Percentiles rank a stretch among this genome's conserved stretches.
Evolutionary conservation across 1,140 invertebrate species (phyloP).

Genomic region (Heliconius hermathena): DNA sequence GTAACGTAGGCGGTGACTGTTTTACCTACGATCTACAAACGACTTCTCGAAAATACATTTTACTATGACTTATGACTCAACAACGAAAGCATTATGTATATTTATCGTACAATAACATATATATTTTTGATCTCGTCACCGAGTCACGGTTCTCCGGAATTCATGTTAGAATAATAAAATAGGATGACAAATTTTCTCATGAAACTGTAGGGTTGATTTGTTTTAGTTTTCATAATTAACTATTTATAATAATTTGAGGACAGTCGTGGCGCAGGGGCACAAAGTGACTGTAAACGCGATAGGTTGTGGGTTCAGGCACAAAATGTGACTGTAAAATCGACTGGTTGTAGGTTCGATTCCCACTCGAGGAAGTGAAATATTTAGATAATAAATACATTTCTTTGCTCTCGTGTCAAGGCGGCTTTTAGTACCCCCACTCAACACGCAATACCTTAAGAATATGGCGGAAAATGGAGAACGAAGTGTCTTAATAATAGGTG

Average conservation of each 20-base stretch:
- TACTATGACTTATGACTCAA: conserved; percentile 16
- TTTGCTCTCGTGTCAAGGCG: no score
- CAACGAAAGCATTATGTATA: not conserved
- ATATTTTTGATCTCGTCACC: conserved; percentile 16
- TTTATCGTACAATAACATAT: not conserved
- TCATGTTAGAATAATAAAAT: not conserved
- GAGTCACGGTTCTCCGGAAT: conserved; percentile 15
- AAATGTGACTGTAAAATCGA: no score
- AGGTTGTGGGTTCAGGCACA: no score
- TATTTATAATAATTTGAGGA: not conserved
- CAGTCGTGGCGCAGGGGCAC: no score
- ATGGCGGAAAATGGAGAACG: no score
- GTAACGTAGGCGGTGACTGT: not conserved
- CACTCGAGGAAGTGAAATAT: no score
- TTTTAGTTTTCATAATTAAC: not conserved
- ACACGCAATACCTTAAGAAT: no score
- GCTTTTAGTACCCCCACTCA: no score
- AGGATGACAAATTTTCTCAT: not conserved
- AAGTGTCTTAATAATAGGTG: no score
- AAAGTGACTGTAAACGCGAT: no score
- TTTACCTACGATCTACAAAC: not conserved
- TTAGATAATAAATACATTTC: no score
- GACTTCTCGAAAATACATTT: not conserved
- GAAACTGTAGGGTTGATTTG: not conserved
- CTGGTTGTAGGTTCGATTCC: no score